These are phyloP conservation scores for Ostrea denselamellosa DNA, from an alignment of 1,140 invertebrate genomes.

Conservation along the genomic window DNA sequence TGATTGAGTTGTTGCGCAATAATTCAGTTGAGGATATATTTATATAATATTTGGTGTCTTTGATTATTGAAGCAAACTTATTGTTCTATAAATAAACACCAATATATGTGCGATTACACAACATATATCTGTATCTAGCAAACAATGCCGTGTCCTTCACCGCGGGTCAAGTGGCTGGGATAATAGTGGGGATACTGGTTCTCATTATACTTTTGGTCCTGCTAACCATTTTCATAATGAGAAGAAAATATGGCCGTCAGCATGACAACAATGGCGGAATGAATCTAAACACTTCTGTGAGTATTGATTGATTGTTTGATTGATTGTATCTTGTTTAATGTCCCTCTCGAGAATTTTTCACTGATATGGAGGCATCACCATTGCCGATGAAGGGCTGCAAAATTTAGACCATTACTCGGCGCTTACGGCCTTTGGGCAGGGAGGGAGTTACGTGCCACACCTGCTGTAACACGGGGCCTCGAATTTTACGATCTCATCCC, in stretches of 20 bases:
- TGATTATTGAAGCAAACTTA: background rate
- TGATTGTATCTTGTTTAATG: too few relatives aligned
- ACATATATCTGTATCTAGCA: background rate
- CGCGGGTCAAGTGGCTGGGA: constrained; percentile 54
- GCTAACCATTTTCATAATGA: constrained; percentile 51
- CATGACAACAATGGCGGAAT: background rate
- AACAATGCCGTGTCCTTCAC: constrained; percentile 40
- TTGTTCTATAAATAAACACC: background rate
- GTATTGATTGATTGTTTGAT: too few relatives aligned
- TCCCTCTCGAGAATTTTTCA: too few relatives aligned
- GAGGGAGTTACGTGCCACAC: too few relatives aligned
- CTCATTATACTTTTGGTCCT: constrained; percentile 50
- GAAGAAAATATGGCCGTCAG: constrained; percentile 46
- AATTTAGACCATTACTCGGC: too few relatives aligned
- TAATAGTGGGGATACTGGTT: constrained; percentile 59
- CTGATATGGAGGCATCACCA: too few relatives aligned
- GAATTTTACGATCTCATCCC: background rate
- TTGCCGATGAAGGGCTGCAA: too few relatives aligned
- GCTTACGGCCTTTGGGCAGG: too few relatives aligned
- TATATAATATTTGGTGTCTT: background rate
- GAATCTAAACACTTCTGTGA: background rate
- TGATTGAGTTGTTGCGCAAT: background rate
- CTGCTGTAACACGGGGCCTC: too few relatives aligned
- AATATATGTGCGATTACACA: background rate
- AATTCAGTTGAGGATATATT: background rate